Evolutionary conservation across 1,140 invertebrate species (phyloP).

Genomic region (Papilio xuthus): DNA sequence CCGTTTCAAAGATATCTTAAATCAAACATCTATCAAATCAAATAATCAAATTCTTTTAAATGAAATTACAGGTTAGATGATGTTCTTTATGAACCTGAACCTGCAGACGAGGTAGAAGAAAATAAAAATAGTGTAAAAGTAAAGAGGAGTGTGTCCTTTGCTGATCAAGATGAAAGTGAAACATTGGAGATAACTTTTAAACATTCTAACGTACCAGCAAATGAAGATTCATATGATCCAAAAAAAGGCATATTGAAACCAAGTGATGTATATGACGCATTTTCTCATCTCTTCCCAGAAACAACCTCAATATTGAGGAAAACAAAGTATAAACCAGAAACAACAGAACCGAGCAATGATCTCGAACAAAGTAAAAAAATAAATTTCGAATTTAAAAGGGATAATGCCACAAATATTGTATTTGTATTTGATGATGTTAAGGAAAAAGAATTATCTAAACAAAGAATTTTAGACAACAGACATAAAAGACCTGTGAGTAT

Average conservation of each 20-base stretch:
- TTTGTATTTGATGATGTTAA: conserved; percentile 68
- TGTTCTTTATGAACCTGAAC: conserved; percentile 56
- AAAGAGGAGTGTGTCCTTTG: conserved; percentile 71
- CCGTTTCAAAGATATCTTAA: too few relatives aligned
- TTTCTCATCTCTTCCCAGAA: conserved; percentile 56
- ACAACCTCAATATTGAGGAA: conserved; percentile 76
- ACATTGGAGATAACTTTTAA: conserved; percentile 70
- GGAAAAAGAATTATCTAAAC: conserved; percentile 52
- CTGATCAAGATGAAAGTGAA: conserved; percentile 67
- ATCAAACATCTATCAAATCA: too few relatives aligned
- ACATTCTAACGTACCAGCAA: conserved; percentile 61
- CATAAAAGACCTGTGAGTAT: conserved; percentile 61
- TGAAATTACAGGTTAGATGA: conserved; percentile 61
- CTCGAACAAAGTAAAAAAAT: conserved; percentile 19
- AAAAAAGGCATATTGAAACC: conserved; percentile 67
- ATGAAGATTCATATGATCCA: conserved; percentile 52
- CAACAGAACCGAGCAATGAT: conserved; percentile 31
- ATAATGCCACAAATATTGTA: conserved; percentile 44
- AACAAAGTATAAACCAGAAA: conserved; percentile 53
- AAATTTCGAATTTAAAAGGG: conserved; percentile 12
- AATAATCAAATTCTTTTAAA: conserved; percentile 20
- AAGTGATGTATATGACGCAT: conserved; percentile 72
- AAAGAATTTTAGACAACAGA: conserved; percentile 47
- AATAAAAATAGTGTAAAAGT: conserved; percentile 50
- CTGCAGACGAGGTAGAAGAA: conserved; percentile 46